Conservation (phyloP, 2,888 invertebrate genomes). For the Eupithecia insigniata region DNA sequence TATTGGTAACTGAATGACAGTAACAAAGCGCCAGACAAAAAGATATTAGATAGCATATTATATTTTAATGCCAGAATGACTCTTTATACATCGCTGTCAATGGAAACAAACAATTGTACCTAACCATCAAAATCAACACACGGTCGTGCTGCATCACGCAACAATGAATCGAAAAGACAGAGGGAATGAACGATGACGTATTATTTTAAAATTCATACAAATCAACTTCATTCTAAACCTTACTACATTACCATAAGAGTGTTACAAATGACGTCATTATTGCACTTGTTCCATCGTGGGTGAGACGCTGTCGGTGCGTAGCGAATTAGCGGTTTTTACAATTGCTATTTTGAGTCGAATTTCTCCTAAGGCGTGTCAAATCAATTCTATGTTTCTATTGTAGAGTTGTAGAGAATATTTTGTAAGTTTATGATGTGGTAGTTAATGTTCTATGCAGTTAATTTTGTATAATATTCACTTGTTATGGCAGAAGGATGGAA, state of each 20-base stretch:
- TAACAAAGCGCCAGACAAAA: not conserved
- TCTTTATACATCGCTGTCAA: constrained; percentile 38
- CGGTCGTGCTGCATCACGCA: constrained; percentile 68
- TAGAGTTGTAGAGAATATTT: constrained; percentile 42
- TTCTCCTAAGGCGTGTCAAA: constrained; percentile 57
- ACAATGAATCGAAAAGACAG: constrained; percentile 76
- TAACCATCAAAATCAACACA: constrained; percentile 74
- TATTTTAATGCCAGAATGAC: not conserved
- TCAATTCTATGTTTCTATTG: constrained; percentile 42
- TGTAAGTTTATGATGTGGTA: constrained; percentile 21
- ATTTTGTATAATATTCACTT: not conserved
- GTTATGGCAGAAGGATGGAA: not conserved
- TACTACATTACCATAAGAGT: constrained; percentile 38
- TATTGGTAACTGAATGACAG: not conserved
- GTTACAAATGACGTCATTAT: constrained; percentile 69
- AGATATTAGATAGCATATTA: not conserved
- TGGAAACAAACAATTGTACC: constrained; percentile 56
- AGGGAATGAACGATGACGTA: constrained; percentile 73
- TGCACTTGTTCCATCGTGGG: constrained; percentile 72
- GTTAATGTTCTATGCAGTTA: constrained; percentile 15
- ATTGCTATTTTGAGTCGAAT: constrained; percentile 67
- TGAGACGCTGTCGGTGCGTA: constrained; percentile 72
- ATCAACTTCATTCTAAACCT: constrained; percentile 47
- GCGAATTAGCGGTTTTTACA: constrained; percentile 76
- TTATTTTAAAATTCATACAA: constrained; percentile 79